These are phyloP conservation scores for Moxostoma hubbsi DNA, from an alignment of 2,797 vertebrate species.

Conservation along the genomic window DNA sequence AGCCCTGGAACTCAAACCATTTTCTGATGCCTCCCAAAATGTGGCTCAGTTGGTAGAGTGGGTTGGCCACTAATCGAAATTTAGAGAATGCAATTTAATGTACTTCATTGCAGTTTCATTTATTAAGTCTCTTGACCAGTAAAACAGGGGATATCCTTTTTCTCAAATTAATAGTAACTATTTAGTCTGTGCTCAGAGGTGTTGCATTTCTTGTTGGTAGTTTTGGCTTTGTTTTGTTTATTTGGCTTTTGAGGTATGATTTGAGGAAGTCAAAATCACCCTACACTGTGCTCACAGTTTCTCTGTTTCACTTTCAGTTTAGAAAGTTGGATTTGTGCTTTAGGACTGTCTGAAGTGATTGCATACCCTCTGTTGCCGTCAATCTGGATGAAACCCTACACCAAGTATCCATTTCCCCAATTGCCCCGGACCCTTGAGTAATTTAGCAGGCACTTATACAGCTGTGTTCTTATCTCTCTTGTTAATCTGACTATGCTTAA, in stretches of 20 bases:
- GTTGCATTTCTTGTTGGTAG: neutral
- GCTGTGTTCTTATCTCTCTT: too few species aligned
- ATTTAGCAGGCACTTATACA: neutral
- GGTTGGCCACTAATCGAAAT: neutral
- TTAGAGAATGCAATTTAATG: neutral
- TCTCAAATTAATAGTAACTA: neutral
- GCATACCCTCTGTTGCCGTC: conserved; percentile 3
- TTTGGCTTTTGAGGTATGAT: neutral
- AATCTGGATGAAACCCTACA: conserved; percentile 1
- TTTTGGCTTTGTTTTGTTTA: neutral
- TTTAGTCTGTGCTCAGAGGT: neutral
- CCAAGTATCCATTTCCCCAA: neutral
- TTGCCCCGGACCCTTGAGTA: neutral
- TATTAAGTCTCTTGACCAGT: neutral
- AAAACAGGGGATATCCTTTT: neutral
- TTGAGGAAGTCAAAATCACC: neutral
- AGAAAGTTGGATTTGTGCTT: neutral
- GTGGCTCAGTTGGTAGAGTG: too few species aligned
- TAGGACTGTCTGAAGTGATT: conserved; percentile 1
- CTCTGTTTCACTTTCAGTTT: neutral
- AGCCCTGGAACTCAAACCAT: too few species aligned
- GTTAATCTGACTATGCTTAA: too few species aligned
- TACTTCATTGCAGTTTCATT: neutral
- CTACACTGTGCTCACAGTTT: neutral
- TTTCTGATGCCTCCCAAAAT: too few species aligned